Base-by-base conservation (phyloP, 1,140 invertebrate genomes). In the Trachymyrmex cornetzi region DNA sequence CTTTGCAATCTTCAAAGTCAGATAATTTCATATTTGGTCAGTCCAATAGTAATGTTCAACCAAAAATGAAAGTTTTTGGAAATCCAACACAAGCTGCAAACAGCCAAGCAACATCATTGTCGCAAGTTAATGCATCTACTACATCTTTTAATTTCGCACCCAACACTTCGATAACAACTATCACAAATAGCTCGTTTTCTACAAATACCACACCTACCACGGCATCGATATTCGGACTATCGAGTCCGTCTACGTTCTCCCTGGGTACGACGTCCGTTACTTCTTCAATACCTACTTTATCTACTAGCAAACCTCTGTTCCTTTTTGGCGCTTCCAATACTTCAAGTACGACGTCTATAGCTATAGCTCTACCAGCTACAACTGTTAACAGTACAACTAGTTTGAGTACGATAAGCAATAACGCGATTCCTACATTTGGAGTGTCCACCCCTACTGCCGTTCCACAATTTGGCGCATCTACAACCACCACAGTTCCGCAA, bases 261-360 rank as follows among this genome's bases (percentile, higher is more conserved):
- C 34, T 88, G 1, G 50, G 77, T 0, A 50, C 66, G 38, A 50
- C 74, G 0, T 55, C 69, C 27, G 0, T 16, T n/a, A 57, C 87
- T 16, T 61, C 86, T 2, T 71, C 64, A 2, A 74, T 27, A 1
- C 3, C 77, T 64, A 48, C 61, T 2, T 30, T 81, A 1, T 38
- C 53, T 24, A 59, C 66, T 0, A 90, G 55, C n/a, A 92, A 89
- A 48, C 27, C 86, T 24, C 3, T 48, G 2, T 79, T 92, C 19
- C 86, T 87, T 16, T 93, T 92, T 24, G 86, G 85, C 0, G 3
- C 84, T 75, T 27, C 71, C n/a, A 80, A 61, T 55, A 11, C 44
- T 30, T 24, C 84, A 27, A 75, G n/a, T 0, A 11, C 74, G 2
- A 61, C 85, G 0, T 82, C 79, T 30, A 50, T 57, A 57, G 34